These are phyloP conservation scores for Poeciliopsis infans DNA, from an alignment of 2,797 vertebrate genomes.

Conservation along the genomic window DNA sequence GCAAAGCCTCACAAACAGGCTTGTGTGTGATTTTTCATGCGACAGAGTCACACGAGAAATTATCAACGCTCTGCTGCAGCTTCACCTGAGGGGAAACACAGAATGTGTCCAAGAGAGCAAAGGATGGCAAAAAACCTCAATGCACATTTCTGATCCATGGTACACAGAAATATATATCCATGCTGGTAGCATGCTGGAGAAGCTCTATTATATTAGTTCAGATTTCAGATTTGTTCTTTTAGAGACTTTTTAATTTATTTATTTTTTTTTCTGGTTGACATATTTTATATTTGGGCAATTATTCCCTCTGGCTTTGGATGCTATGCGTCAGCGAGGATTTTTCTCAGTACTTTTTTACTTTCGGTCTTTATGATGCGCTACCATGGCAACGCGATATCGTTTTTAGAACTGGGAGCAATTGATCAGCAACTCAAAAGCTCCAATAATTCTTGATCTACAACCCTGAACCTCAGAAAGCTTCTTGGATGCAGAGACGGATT, in stretches of 20 bases:
- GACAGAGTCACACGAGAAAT: slow-evolving; percentile 58
- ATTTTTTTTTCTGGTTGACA: too few species aligned
- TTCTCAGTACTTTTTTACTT: not conserved
- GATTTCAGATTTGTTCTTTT: not conserved
- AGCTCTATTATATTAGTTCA: not conserved
- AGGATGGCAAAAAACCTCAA: not conserved
- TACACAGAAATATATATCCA: not conserved
- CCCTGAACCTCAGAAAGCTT: too few species aligned
- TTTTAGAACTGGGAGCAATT: too few species aligned
- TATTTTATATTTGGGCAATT: not conserved
- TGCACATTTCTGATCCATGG: not conserved
- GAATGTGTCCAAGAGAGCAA: not conserved
- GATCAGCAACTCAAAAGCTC: too few species aligned
- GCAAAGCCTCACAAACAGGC: slow-evolving; percentile 20
- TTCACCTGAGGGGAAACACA: slow-evolving; percentile 14
- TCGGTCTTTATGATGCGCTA: not conserved
- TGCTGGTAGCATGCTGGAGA: not conserved
- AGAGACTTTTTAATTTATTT: not conserved
- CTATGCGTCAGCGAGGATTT: not conserved
- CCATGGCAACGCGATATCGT: too few species aligned
- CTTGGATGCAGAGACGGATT: too few species aligned
- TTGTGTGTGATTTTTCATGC: not conserved
- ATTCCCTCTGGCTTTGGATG: not conserved
- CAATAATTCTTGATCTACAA: too few species aligned
- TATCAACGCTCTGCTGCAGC: slow-evolving; percentile 17